phyloP scores from a whole-genome alignment of 2,113 vertebrate species.

The Indicator maculatus region DNA sequence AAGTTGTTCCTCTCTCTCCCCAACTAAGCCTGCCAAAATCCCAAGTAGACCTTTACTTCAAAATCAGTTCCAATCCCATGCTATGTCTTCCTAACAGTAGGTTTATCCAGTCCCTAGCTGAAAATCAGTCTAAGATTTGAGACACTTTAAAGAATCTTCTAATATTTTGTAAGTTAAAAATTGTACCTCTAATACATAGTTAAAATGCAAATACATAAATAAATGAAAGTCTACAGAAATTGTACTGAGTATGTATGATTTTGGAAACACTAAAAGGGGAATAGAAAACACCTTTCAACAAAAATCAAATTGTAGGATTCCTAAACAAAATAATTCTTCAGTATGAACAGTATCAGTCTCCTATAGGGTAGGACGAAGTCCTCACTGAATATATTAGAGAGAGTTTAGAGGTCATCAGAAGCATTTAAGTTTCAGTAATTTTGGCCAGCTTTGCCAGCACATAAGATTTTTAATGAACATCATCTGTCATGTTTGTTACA shows the following conservation, averaged over 20 bases:
- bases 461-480: neutral
- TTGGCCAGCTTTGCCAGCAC: neutral
- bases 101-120: neutral
- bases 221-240: neutral
- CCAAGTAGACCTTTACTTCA: neutral
- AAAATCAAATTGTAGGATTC: neutral
- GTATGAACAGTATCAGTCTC: neutral
- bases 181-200: neutral
- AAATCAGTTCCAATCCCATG: neutral
- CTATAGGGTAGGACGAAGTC: neutral
- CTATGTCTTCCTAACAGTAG: neutral
- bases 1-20: neutral
- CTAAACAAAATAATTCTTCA: neutral
- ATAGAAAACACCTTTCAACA: neutral
- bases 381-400: neutral
- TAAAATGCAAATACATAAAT: neutral
- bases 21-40: neutral
- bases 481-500: neutral
- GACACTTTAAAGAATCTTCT: neutral
- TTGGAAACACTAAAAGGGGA: neutral
- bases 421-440: neutral
- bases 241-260: neutral
- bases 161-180: neutral
- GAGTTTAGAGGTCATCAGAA: neutral
- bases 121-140: neutral